Base-by-base conservation (phyloP, 1,140 invertebrate genomes). In the Nomia melanderi region DNA sequence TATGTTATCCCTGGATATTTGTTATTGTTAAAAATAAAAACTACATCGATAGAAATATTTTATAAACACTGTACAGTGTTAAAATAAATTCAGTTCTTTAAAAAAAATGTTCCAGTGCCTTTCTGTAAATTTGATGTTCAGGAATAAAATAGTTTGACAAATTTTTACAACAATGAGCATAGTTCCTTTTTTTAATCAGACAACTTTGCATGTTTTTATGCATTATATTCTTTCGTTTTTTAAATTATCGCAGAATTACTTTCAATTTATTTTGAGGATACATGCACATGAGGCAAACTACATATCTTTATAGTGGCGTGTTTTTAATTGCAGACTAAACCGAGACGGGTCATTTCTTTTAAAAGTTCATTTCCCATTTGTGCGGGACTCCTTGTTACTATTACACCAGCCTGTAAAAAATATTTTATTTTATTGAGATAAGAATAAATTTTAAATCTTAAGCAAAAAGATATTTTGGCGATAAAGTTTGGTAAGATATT, bases 351-450 rank as follows among this genome's bases (percentile, higher is more conserved):
- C 96, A 97, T 97, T 93, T 96, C 97, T 94, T 98, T 97, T 75
- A 96, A 93, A 81, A 99, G 93, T 90, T 97, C 96, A 71, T 94
- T 95, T 59, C 98, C 98, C 96, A 99, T 98, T 93, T 99, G 97
- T 79, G 98, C 98, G 36, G 98, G 98, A 89, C 98, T 99, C 89
- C 96, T 96, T 33, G 98, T 98, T 14, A 99, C 98, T 88, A 97
- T 95, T 56, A 99, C 98, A 81, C 97, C 97, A 89, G 97, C 97
- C 93, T 95, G 81, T 78, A 89, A 87, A 73, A 12, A 64, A 74
- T n/a, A 23, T 50, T 65, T 14, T 54, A 25, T 7, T 25, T 1
- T n/a, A 6, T 44, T 33, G 31, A 36, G 2, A 59, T 41, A 39
- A 36, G 8, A 36, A 20, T 50, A 50, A n/a, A 50, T n/a, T 17